Evolutionary conservation across 2,888 invertebrate species (phyloP).

Genomic region (Caenorhabditis auriculariae): DNA sequence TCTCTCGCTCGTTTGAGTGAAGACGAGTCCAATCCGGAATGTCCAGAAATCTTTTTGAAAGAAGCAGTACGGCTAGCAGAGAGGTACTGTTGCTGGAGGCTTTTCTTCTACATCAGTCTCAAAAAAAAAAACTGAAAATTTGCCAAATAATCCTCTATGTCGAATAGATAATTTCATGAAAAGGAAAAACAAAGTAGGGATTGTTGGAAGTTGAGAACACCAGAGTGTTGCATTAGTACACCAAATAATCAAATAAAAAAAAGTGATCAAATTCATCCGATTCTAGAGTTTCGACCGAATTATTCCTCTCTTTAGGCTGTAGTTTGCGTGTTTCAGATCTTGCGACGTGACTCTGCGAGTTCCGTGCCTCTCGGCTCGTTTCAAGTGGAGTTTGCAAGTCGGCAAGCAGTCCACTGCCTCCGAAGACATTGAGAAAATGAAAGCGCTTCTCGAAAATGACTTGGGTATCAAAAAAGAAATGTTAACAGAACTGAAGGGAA

Average conservation of each 20-base stretch:
- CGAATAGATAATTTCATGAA: no score
- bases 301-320: neutral
- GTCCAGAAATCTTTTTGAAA: slow-evolving; percentile 6
- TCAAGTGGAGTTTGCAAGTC: slow-evolving; percentile 6
- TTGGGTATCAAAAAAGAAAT: neutral
- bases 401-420: neutral
- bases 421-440: slow-evolving; percentile 2
- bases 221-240: no score
- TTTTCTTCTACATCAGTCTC: no score
- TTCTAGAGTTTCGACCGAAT: neutral
- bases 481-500: neutral
- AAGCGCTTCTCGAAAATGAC: neutral
- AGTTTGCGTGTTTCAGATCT: slow-evolving; percentile 5
- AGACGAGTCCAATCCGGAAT: slow-evolving; percentile 4
- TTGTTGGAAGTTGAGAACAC: no score
- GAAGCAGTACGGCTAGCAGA: slow-evolving; percentile 1
- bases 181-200: neutral
- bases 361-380: slow-evolving; percentile 9
- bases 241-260: no score
- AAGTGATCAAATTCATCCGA: no score
- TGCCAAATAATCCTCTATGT: no score
- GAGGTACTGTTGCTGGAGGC: no score
- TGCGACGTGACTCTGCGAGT: slow-evolving; percentile 6
- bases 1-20: slow-evolving; percentile 9
- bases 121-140: no score